Conservation (phyloP, 2,113 vertebrate species). For the Elgaria multicarinata region DNA sequence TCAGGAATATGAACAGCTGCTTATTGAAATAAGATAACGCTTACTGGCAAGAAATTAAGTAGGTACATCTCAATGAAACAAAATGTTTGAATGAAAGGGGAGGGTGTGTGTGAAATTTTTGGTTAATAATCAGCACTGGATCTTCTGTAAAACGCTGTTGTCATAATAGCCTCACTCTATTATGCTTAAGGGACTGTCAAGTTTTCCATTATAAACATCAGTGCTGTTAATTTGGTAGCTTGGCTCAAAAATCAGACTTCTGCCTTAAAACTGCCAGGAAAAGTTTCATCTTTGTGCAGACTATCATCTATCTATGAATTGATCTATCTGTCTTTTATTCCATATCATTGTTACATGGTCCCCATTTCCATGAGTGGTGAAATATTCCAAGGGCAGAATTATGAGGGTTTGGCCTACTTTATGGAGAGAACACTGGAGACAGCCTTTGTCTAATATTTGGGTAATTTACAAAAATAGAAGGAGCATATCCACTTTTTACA, state of each 20-base stretch:
- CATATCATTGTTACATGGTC: background rate
- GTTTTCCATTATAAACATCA: constrained; percentile 74
- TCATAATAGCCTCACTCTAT: constrained; percentile 51
- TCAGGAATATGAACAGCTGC: constrained; percentile 32
- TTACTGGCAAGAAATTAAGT: constrained; percentile 63
- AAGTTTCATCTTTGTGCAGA: constrained; percentile 54
- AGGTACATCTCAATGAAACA: constrained; percentile 54
- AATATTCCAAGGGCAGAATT: background rate
- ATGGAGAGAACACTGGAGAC: background rate
- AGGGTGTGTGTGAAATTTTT: constrained; percentile 70
- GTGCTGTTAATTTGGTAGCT: constrained; percentile 63
- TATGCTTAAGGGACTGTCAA: constrained; percentile 64
- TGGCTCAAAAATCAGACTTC: constrained; percentile 71
- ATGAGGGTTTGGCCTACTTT: background rate
- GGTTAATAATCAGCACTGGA: constrained; percentile 75
- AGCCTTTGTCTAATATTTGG: background rate
- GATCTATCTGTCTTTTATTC: background rate
- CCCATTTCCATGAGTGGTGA: background rate
- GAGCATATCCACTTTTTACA: background rate
- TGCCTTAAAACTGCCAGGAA: constrained; percentile 60
- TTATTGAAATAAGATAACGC: constrained; percentile 53
- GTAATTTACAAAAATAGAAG: background rate
- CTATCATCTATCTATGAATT: background rate
- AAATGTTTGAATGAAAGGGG: constrained; percentile 57
- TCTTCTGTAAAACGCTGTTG: constrained; percentile 68